phyloP scores from a whole-genome alignment of 2,797 vertebrate species.

The Trematomus bernacchii region DNA sequence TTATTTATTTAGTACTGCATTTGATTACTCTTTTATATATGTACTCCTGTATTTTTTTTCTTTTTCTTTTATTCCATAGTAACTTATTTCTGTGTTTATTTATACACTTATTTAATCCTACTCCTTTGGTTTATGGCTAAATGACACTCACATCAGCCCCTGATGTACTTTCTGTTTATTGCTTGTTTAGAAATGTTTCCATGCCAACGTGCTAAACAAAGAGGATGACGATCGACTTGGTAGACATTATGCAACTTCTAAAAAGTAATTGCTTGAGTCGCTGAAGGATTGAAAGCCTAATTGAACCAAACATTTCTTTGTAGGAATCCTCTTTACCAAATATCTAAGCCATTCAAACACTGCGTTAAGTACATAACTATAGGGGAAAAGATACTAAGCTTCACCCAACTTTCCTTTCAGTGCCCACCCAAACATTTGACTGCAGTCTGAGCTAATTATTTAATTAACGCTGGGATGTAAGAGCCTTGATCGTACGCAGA shows the following conservation, averaged over 20 bases:
- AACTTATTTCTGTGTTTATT: too few relatives aligned
- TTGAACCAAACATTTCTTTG: neutral
- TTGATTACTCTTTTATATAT: too few relatives aligned
- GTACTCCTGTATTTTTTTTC: too few relatives aligned
- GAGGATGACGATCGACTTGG: neutral
- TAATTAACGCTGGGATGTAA: neutral
- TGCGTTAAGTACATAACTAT: neutral
- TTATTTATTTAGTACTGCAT: too few relatives aligned
- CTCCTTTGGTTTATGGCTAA: neutral
- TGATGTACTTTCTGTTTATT: too few relatives aligned
- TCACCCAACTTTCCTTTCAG: neutral
- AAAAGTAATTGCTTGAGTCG: neutral
- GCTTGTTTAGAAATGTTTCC: too few relatives aligned
- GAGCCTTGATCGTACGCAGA: neutral
- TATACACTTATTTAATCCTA: too few relatives aligned
- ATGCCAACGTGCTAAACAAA: neutral
- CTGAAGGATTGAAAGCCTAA: neutral
- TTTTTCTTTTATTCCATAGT: too few relatives aligned
- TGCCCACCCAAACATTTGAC: conserved; percentile 18
- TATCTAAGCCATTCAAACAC: neutral
- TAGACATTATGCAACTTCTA: neutral
- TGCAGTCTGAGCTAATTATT: neutral
- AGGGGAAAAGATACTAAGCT: neutral
- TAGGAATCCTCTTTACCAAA: neutral
- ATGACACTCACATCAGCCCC: neutral